These are phyloP conservation scores for Origma solitaria DNA, from an alignment of 2,113 vertebrate genomes.

Conservation along the genomic window DNA sequence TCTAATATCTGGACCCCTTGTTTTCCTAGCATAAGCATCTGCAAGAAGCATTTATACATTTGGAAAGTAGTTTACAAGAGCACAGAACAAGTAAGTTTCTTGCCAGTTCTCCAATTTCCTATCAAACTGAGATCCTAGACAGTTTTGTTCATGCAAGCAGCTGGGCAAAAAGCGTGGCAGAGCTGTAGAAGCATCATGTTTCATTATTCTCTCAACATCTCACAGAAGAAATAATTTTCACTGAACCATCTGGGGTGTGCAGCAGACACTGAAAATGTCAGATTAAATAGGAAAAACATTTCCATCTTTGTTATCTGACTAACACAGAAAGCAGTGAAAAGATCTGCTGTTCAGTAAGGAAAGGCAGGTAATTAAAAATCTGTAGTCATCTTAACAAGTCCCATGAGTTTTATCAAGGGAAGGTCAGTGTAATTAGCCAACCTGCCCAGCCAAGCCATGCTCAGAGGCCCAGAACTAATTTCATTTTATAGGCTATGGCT, in stretches of 20 bases:
- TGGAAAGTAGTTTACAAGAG: not conserved
- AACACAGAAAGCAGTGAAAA: not conserved
- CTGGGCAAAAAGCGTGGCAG: not conserved
- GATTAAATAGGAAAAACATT: not conserved
- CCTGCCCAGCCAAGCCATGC: not conserved
- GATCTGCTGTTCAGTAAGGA: not conserved
- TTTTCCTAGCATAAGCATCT: not conserved
- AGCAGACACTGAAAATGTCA: not conserved
- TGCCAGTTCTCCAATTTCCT: not conserved
- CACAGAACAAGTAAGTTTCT: not conserved
- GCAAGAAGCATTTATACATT: not conserved
- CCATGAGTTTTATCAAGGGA: not conserved
- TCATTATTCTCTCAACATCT: not conserved
- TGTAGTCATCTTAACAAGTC: not conserved
- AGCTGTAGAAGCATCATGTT: not conserved
- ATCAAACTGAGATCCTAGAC: not conserved
- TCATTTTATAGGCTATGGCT: not conserved
- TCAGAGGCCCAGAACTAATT: not conserved
- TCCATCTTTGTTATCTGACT: not conserved
- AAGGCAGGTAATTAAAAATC: not conserved
- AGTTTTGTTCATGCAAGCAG: not conserved
- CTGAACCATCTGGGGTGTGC: not conserved
- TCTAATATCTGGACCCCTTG: not conserved
- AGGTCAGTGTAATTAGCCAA: not conserved
- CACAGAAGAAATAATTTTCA: not conserved